These are phyloP conservation scores for Bothrops jararaca DNA, from an alignment of 2,113 vertebrate species.

Conservation along the genomic window DNA sequence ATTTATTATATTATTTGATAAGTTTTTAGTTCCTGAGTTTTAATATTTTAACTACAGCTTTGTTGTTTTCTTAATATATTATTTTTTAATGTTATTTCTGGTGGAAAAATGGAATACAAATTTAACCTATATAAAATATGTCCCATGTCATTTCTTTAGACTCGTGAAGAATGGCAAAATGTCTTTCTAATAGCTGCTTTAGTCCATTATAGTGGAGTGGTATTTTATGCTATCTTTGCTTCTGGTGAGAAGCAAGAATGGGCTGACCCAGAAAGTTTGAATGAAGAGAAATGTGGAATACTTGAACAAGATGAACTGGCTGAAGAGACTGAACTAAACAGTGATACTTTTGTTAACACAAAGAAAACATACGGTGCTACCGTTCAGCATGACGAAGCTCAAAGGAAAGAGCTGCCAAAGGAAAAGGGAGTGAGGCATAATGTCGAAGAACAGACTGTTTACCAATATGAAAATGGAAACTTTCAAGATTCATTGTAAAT, in stretches of 20 bases:
- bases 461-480: conserved; percentile 77
- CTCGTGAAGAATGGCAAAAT: conserved; percentile 95
- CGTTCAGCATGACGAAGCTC: conserved; percentile 70
- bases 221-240: conserved; percentile 95
- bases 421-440: conserved; percentile 73
- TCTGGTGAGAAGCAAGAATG: conserved; percentile 97
- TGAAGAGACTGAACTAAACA: conserved; percentile 85
- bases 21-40: not conserved
- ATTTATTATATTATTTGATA: not conserved
- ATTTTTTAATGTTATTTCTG: not conserved
- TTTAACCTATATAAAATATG: not conserved
- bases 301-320: conserved; percentile 90
- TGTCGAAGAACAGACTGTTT: conserved; percentile 71
- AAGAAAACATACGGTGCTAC: conserved; percentile 87
- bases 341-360: conserved; percentile 69
- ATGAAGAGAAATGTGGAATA: conserved; percentile 90
- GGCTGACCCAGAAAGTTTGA: conserved; percentile 89
- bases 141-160: conserved; percentile 70
- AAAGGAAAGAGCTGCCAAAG: conserved; percentile 75
- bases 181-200: conserved; percentile 93
- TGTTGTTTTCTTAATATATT: not conserved
- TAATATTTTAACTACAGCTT: not conserved
- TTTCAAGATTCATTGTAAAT: conserved; percentile 77
- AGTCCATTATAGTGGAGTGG: conserved; percentile 92
- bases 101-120: not conserved